Evolutionary conservation across 2,113 vertebrate genomes (phyloP), one percentile per base, ranked within the genome.

Genomic region (Coryphaenoides rupestris): DNA sequence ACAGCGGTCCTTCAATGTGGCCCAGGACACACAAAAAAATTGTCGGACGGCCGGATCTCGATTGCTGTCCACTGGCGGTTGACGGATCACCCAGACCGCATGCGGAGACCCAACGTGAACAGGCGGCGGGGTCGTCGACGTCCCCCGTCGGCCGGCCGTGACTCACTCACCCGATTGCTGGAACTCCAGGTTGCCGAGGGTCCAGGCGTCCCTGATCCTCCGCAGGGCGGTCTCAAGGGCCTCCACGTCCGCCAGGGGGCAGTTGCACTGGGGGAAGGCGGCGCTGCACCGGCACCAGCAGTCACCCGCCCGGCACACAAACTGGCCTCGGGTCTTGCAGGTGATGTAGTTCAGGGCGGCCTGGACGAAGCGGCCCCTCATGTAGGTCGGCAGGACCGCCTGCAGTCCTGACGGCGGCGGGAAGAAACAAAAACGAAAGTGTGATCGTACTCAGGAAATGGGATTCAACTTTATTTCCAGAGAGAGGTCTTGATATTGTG

Each of bases 281-380:
- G 80, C 62, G 33, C 87, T 89, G 77, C 97, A 99, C 60, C 91
- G 89, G 72, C 97, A 99, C 95, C 89, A 95, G 83, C 97, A 99
- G 89, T 98, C 97, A 0, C 91, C 86, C 56, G 72, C 85, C 68
- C 17, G 91, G 87, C 97, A 99, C 69, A 94, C 69, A 55, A 98
- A 94, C 74, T 92, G 92, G 0, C 97, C 97, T 17, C 95, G 93
- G 0, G 93, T 94, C 84, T 95, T 92, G 81, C 97, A 99, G 47
- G 94, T 94, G 12, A 98, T 93, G 81, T 98, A 98, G 89, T 94
- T 91, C 60, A 98, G 93, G 0, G 97, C 96, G 0, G 96, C 97
- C 0, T 92, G 90, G 69, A 98, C 93, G 9, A 98, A 98, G 23
- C 88, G 80, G 65, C 92, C 91, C 12, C 88, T 91, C 74, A 99